A percentile compares a stretch with the other conserved stretches of the same genome.
These are phyloP conservation scores for Pyrgus malvae DNA, from an alignment of 2,888 invertebrate species.

Conservation along the genomic window DNA sequence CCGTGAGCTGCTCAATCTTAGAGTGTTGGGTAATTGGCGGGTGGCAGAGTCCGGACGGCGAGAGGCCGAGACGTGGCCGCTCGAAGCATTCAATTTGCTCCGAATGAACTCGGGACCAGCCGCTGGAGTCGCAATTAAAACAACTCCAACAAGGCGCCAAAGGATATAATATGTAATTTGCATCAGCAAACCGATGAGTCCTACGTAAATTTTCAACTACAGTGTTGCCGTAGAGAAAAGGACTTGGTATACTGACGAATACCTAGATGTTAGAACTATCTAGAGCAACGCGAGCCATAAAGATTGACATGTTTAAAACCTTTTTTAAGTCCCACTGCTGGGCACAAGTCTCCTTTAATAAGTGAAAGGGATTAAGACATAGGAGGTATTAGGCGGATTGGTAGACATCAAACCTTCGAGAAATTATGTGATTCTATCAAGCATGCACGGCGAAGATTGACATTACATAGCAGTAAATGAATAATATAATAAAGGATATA, in stretches of 20 bases:
- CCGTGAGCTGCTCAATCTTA: conserved; percentile 44
- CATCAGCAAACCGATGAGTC: no score
- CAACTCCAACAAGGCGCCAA: conserved; percentile 53
- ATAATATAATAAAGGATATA: conserved; percentile 47
- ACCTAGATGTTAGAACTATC: no score
- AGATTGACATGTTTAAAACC: neutral
- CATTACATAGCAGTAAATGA: neutral
- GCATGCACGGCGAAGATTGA: neutral
- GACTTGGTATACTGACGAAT: no score
- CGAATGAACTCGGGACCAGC: conserved; percentile 59
- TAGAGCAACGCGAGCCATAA: no score
- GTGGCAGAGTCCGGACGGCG: conserved; percentile 51
- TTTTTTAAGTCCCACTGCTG: no score
- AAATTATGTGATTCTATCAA: no score
- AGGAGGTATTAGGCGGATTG: no score
- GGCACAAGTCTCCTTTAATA: no score
- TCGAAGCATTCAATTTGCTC: conserved; percentile 66
- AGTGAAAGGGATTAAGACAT: no score
- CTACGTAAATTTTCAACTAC: no score
- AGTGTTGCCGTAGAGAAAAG: no score
- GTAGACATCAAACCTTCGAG: no score
- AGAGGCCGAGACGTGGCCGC: conserved; percentile 52
- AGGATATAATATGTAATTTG: conserved; percentile 52
- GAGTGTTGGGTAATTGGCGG: conserved; percentile 61
- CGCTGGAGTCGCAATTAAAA: conserved; percentile 57